phyloP scores from a whole-genome alignment of 1,140 invertebrate genomes.

The Drosophila neocordata region DNA sequence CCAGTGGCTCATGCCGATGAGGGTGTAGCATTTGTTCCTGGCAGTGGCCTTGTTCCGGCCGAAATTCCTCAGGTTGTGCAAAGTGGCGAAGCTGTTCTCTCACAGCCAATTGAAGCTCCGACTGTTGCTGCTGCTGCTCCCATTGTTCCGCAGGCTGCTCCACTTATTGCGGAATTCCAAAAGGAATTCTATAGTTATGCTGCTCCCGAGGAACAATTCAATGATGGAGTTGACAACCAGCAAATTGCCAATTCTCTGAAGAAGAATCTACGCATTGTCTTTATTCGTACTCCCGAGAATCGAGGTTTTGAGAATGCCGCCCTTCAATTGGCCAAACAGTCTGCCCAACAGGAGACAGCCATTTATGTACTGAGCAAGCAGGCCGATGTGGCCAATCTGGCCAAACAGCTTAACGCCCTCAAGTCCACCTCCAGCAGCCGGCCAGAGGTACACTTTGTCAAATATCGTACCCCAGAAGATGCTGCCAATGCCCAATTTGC shows the following conservation, averaged over 20 bases:
- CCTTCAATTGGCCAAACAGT: slow-evolving; percentile 85
- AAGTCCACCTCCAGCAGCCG: slow-evolving; percentile 63
- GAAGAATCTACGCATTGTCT: slow-evolving; percentile 93
- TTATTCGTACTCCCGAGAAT: slow-evolving; percentile 89
- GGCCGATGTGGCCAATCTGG: slow-evolving; percentile 59
- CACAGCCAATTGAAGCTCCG: slow-evolving; percentile 55
- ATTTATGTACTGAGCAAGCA: slow-evolving; percentile 92
- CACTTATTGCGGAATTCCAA: slow-evolving; percentile 60
- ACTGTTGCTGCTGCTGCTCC: slow-evolving; percentile 8
- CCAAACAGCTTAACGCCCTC: slow-evolving; percentile 62
- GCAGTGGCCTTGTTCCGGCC: slow-evolving; percentile 33
- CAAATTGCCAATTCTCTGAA: slow-evolving; percentile 84
- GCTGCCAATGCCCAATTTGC: slow-evolving; percentile 66
- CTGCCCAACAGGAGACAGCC: slow-evolving; percentile 85
- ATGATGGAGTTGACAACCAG: slow-evolving; percentile 56
- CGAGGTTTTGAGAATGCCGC: slow-evolving; percentile 85
- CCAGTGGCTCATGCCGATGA: slow-evolving; percentile 63
- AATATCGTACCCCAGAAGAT: slow-evolving; percentile 70
- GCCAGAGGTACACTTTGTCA: slow-evolving; percentile 73
- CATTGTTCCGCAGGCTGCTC: slow-evolving; percentile 35
- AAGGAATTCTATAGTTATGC: slow-evolving; percentile 75
- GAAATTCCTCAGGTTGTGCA: slow-evolving; percentile 36
- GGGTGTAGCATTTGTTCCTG: slow-evolving; percentile 63
- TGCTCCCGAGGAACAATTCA: slow-evolving; percentile 73
- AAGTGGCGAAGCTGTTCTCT: slow-evolving; percentile 63